A percentile compares a stretch with the other conserved stretches of the same genome.
These are phyloP conservation scores for Paramuricea clavata DNA, from an alignment of 92 coral and sea anemone species.

Conservation along the genomic window DNA sequence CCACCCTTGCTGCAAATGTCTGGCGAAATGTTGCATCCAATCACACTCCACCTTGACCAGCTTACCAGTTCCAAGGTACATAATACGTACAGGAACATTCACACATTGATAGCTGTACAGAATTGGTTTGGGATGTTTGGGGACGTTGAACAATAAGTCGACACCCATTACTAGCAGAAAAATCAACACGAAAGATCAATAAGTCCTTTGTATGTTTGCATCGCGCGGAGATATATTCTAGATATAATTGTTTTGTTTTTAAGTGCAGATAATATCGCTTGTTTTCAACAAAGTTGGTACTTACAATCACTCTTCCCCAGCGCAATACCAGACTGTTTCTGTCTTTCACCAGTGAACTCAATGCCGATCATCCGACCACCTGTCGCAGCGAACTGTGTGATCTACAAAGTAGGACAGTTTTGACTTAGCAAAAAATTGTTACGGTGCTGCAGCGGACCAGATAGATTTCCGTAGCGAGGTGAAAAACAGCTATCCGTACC, in stretches of 20 bases:
- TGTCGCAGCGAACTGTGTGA: constrained; percentile 47
- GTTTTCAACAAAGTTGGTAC: too few species aligned
- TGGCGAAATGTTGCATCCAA: constrained; percentile 91
- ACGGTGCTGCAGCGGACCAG: too few species aligned
- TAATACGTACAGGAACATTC: constrained; percentile 89
- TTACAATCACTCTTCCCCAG: constrained; percentile 48
- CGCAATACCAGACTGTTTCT: constrained; percentile 30
- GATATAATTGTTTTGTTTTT: too few species aligned
- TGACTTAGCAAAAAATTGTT: too few species aligned
- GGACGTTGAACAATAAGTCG: constrained; percentile 94
- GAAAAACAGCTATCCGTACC: too few species aligned
- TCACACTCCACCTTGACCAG: constrained; percentile 96
- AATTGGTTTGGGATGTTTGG: constrained; percentile 85
- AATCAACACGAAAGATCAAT: not conserved
- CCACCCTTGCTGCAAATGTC: constrained; percentile 90
- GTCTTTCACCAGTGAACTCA: constrained; percentile 46
- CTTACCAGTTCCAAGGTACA: constrained; percentile 96
- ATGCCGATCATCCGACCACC: constrained; percentile 45
- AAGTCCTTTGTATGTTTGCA: too few species aligned
- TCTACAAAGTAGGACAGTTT: not conserved
- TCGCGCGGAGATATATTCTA: too few species aligned
- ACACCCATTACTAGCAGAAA: constrained; percentile 81
- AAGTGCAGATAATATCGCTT: too few species aligned
- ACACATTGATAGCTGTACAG: constrained; percentile 87
- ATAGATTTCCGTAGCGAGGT: too few species aligned